Conservation (phyloP, 2,888 invertebrate genomes). For the Drosophila subsilvestris region DNA sequence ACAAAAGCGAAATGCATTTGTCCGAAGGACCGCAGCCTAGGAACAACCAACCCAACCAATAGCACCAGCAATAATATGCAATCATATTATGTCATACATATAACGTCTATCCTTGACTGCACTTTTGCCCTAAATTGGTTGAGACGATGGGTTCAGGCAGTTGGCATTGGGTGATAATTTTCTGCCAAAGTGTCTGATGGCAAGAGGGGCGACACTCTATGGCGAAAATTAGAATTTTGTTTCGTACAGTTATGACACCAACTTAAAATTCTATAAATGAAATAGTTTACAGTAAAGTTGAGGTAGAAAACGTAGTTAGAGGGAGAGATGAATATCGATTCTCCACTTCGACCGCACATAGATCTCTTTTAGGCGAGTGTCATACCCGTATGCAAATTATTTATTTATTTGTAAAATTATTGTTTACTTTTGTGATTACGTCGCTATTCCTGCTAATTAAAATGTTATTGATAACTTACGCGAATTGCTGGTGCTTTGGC, state of each 20-base stretch:
- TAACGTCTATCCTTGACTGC: background rate
- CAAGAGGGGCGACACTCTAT: constrained; percentile 14
- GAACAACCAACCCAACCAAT: constrained; percentile 16
- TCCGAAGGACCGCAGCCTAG: constrained; percentile 4
- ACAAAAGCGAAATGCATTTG: constrained; percentile 13
- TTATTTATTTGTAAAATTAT: background rate
- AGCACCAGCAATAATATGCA: constrained; percentile 25
- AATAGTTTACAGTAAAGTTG: background rate
- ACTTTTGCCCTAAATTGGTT: constrained; percentile 27
- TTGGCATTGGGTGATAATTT: background rate
- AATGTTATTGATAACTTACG: constrained; percentile 72
- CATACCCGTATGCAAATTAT: background rate
- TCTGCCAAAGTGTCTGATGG: constrained; percentile 17
- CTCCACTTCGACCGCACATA: no score
- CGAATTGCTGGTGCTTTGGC: constrained; percentile 73
- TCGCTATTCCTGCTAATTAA: constrained; percentile 34
- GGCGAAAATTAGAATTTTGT: constrained; percentile 16
- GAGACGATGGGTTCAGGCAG: background rate
- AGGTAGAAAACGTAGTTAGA: background rate
- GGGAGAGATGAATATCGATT: no score
- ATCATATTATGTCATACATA: constrained; percentile 37
- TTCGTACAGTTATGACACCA: background rate
- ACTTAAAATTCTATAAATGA: background rate
- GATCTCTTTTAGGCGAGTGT: no score
- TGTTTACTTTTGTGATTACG: constrained; percentile 36